Percentiles rank a stretch among this genome's conserved stretches.
phyloP scores from a whole-genome alignment of 2,797 vertebrate species.

The Crypturellus tataupa region DNA sequence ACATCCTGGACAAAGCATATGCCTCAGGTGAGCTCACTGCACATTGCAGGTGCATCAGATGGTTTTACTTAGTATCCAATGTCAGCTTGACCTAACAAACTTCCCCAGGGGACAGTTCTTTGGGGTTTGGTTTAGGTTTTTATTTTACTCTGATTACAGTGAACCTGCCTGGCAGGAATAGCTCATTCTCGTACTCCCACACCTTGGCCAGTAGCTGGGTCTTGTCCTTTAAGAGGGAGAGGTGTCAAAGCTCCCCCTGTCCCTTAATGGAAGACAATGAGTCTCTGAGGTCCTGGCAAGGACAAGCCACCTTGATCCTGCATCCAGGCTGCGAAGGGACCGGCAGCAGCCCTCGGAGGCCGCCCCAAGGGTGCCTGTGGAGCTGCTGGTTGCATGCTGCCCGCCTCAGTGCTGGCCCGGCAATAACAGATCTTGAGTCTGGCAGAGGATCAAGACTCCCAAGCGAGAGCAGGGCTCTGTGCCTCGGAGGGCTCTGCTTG shows the following conservation, averaged over 20 bases:
- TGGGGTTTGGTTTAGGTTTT: background rate
- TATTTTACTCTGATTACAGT: background rate
- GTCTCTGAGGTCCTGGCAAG: background rate
- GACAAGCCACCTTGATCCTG: background rate
- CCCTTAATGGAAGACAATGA: background rate
- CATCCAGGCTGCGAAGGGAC: accelerated
- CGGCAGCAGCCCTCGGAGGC: background rate
- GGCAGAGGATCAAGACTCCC: background rate
- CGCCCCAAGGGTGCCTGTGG: background rate
- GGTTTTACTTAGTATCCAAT: background rate
- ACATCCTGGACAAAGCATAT: background rate
- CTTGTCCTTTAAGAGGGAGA: background rate
- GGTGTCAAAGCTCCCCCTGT: background rate
- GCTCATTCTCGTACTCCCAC: too few relatives aligned
- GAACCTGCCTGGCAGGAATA: background rate
- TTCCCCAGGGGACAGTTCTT: background rate
- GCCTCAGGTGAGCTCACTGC: background rate
- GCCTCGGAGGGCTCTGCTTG: conserved; percentile 29
- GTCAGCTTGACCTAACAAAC: background rate
- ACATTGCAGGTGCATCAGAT: background rate
- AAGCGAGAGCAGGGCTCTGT: background rate
- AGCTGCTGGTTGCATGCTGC: accelerated
- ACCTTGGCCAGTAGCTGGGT: background rate
- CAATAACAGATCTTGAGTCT: background rate
- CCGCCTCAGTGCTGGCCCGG: accelerated